Conservation (phyloP, 2,797 vertebrate species). For the Numenius phaeopus region DNA sequence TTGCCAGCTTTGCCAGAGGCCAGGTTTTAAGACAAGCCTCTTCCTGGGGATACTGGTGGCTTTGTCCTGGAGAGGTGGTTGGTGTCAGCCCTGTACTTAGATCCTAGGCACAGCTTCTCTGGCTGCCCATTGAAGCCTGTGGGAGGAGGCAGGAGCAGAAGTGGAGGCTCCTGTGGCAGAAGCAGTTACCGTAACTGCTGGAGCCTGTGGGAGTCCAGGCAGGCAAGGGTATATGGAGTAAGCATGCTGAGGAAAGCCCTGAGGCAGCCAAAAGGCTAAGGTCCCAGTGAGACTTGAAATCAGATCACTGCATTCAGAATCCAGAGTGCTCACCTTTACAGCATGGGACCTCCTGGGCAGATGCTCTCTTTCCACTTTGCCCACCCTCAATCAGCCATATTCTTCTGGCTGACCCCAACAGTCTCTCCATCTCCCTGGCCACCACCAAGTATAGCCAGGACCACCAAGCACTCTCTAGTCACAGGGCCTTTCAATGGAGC, state of each 20-base stretch:
- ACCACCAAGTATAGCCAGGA: neutral
- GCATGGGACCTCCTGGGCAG: neutral
- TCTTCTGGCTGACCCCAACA: no score
- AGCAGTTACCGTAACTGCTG: no score
- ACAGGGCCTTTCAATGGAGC: neutral
- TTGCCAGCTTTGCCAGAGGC: neutral
- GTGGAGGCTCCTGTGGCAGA: neutral
- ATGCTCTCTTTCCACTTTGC: no score
- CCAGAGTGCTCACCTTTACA: conserved; percentile 54
- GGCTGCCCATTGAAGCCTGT: no score
- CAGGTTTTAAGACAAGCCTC: neutral
- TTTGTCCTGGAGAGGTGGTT: neutral
- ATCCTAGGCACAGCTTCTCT: neutral
- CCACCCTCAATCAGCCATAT: no score
- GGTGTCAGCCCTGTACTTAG: neutral
- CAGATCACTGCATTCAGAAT: conserved; percentile 56
- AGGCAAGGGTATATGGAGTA: no score
- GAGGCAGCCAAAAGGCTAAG: neutral
- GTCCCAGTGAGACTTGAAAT: conserved; percentile 54
- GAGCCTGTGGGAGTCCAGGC: no score
- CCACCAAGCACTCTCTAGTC: neutral
- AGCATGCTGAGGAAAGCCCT: no score
- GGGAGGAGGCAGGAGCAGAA: neutral
- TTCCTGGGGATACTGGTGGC: neutral
- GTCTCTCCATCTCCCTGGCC: no score